These are phyloP conservation scores for Xanthostigma xanthostigma DNA, from an alignment of 2,888 invertebrate species.

Conservation along the genomic window DNA sequence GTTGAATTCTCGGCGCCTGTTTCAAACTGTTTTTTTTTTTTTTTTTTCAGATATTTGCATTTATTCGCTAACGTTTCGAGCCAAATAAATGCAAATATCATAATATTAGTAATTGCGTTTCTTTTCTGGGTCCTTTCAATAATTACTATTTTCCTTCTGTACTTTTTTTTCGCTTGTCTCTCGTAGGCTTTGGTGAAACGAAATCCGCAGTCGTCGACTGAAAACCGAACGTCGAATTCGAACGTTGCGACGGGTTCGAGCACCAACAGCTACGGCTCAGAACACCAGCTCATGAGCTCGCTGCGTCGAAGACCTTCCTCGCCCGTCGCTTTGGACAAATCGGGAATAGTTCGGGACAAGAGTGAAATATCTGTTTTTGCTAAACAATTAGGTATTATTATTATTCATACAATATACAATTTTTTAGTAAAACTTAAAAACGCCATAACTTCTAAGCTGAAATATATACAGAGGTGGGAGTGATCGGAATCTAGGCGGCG, in stretches of 20 bases:
- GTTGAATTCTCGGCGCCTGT: too few relatives aligned
- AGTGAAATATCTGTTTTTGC: slow-evolving; percentile 33
- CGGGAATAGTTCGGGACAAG: slow-evolving; percentile 27
- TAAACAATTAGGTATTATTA: slow-evolving; percentile 36
- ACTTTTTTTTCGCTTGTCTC: too few relatives aligned
- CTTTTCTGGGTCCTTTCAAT: too few relatives aligned
- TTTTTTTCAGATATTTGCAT: too few relatives aligned
- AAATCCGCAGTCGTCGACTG: slow-evolving; percentile 33
- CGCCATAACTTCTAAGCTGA: neutral
- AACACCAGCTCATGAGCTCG: slow-evolving; percentile 39
- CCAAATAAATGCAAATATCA: too few relatives aligned
- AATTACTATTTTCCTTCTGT: too few relatives aligned
- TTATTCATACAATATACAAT: too few relatives aligned
- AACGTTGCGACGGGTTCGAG: slow-evolving; percentile 12
- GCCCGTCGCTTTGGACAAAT: slow-evolving; percentile 32
- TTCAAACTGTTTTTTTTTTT: too few relatives aligned
- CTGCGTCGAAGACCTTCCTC: slow-evolving; percentile 46
- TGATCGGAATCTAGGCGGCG: too few relatives aligned
- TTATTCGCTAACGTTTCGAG: too few relatives aligned
- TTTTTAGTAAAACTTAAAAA: slow-evolving; percentile 2
- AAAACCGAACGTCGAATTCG: slow-evolving; percentile 13
- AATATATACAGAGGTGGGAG: too few relatives aligned
- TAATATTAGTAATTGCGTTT: too few relatives aligned
- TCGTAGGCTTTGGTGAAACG: slow-evolving; percentile 41
- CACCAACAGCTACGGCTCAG: slow-evolving; percentile 30